These are phyloP conservation scores for Acridotheres tristis DNA, from an alignment of 2,797 vertebrate species.

Conservation along the genomic window DNA sequence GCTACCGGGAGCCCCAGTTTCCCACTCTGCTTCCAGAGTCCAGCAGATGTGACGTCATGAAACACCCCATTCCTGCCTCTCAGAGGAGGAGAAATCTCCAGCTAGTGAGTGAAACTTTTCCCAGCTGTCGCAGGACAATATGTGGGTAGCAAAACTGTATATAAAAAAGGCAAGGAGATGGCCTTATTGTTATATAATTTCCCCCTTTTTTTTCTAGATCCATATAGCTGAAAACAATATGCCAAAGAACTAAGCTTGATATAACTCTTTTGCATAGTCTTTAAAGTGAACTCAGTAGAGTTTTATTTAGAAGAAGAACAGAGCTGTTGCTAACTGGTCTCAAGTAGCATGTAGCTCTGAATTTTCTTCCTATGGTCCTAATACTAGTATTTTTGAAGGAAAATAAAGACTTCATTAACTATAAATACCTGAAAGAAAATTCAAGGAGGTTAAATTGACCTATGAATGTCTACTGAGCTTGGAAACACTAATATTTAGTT, in stretches of 20 bases:
- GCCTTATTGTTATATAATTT: background rate
- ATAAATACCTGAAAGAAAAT: background rate
- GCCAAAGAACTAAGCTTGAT: background rate
- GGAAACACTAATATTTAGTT: background rate
- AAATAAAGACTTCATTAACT: background rate
- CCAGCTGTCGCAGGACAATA: background rate
- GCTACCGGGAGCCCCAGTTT: background rate
- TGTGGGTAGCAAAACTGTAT: background rate
- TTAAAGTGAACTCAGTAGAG: background rate
- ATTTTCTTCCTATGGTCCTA: background rate
- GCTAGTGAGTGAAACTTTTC: background rate
- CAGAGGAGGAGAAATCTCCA: background rate
- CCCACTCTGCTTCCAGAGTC: background rate
- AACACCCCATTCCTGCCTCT: background rate
- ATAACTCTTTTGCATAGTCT: background rate
- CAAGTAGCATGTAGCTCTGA: background rate
- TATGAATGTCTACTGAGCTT: background rate
- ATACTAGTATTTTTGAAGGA: background rate
- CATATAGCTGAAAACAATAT: background rate
- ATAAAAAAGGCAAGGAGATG: background rate
- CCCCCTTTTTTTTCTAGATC: background rate
- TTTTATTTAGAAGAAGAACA: background rate
- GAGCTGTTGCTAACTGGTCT: background rate
- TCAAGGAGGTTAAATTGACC: background rate
- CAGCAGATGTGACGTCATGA: background rate